A percentile compares a stretch with the other conserved stretches of the same genome.
These are phyloP conservation scores for Vanessa cardui DNA, from an alignment of 2,888 invertebrate genomes.

Conservation along the genomic window DNA sequence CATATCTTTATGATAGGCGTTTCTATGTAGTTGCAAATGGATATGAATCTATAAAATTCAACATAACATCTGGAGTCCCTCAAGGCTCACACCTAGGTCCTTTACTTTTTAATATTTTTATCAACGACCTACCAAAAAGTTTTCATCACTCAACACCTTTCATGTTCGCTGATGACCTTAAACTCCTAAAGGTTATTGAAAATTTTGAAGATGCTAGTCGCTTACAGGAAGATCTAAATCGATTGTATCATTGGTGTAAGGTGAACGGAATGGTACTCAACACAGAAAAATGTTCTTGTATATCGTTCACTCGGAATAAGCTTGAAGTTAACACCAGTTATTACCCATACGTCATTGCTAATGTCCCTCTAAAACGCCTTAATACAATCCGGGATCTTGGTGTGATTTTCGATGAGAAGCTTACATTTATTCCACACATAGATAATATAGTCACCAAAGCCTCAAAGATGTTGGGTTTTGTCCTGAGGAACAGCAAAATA, in stretches of 20 bases:
- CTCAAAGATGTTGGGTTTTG: too few species aligned
- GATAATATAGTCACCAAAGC: too few species aligned
- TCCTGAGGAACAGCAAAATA: too few species aligned
- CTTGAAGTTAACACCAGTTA: neutral
- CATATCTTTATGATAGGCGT: neutral
- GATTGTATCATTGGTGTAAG: neutral
- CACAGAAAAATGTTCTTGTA: neutral
- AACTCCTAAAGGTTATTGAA: neutral
- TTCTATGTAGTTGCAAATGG: neutral
- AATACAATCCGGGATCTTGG: neutral
- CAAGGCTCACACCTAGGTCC: neutral
- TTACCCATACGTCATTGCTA: too few species aligned
- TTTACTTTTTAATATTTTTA: neutral
- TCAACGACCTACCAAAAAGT: neutral
- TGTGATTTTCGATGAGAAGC: neutral
- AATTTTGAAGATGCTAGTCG: too few species aligned
- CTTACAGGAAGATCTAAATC: too few species aligned
- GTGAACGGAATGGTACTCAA: neutral
- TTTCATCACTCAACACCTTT: neutral
- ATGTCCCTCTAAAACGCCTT: too few species aligned
- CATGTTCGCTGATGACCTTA: neutral
- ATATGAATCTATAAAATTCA: neutral
- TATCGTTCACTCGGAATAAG: neutral
- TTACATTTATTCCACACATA: neutral
- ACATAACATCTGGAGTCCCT: neutral